These are phyloP conservation scores for Sebastes wilsoni DNA, from an alignment of 2,797 vertebrate species.

Conservation along the genomic window DNA sequence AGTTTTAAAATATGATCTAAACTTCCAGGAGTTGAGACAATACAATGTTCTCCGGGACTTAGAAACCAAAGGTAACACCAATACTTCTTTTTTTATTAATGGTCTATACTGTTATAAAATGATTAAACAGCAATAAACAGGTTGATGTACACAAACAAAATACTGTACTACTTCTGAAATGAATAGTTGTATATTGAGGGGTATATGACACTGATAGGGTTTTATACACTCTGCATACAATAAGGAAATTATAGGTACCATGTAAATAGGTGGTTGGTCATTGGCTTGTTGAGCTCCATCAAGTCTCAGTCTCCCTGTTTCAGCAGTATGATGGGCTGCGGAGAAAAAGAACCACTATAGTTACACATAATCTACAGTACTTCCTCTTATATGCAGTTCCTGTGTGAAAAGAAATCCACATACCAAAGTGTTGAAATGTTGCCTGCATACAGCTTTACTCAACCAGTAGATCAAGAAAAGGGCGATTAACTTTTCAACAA, in stretches of 20 bases:
- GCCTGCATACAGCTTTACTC: constrained; percentile 80
- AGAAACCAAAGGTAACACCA: neutral
- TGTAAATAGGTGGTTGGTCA: neutral
- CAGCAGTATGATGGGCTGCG: constrained; percentile 77
- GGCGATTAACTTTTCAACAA: constrained; percentile 60
- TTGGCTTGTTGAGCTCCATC: neutral
- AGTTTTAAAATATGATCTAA: neutral
- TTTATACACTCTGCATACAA: neutral
- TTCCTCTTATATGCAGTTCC: fast-evolving
- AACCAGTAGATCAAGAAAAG: constrained; percentile 75
- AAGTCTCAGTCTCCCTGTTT: constrained; percentile 63
- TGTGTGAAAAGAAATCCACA: neutral
- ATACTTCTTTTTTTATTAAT: neutral
- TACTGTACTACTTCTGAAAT: neutral
- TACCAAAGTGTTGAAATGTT: constrained; percentile 82
- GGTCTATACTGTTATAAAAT: neutral
- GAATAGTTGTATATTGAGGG: neutral
- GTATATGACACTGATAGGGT: neutral
- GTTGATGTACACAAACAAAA: neutral
- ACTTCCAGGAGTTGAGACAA: neutral
- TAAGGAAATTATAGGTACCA: neutral
- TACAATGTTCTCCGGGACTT: neutral
- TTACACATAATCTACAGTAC: neutral
- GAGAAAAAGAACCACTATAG: neutral
- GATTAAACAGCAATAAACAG: neutral